These are phyloP conservation scores for Helleia helle DNA, from an alignment of 2,888 invertebrate species.

Conservation along the genomic window DNA sequence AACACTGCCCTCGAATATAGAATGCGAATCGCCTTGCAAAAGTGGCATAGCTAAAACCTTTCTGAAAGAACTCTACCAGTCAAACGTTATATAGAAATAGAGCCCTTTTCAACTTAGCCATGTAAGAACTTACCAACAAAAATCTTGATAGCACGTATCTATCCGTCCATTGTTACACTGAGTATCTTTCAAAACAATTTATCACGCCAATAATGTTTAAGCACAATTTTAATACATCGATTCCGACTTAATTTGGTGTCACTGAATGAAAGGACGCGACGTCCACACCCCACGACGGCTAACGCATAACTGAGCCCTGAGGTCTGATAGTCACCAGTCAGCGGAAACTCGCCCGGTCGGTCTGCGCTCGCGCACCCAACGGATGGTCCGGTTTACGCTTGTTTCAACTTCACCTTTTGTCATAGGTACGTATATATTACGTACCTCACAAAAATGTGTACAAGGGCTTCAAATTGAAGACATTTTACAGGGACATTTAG, in stretches of 20 bases:
- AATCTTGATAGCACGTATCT: conserved; percentile 31
- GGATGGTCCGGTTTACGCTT: conserved; percentile 59
- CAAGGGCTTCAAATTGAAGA: conserved; percentile 24
- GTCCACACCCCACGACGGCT: conserved; percentile 39
- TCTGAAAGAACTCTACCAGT: conserved; percentile 34
- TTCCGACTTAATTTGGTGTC: conserved; percentile 42
- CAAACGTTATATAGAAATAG: conserved; percentile 33
- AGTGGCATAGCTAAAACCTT: conserved; percentile 41
- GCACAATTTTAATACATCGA: conserved; percentile 42
- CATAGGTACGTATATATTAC: conserved; percentile 49
- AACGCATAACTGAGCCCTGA: conserved; percentile 44
- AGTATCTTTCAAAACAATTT: conserved; percentile 32
- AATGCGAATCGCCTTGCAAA: conserved; percentile 58
- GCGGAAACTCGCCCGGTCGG: conserved; percentile 50
- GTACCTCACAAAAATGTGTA: conserved; percentile 44
- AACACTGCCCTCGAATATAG: conserved; percentile 24
- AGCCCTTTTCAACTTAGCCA: conserved; percentile 38
- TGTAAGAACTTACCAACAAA: conserved; percentile 47
- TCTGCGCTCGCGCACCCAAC: conserved; percentile 44
- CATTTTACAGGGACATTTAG: too few relatives aligned
- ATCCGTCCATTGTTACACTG: conserved; percentile 40
- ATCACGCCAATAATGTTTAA: conserved; percentile 39
- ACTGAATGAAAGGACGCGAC: conserved; percentile 19
- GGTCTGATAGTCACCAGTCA: conserved; percentile 18
- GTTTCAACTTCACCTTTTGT: conserved; percentile 55